Percentiles rank a stretch among this genome's conserved stretches.
Conservation (phyloP, 2,888 invertebrate species). For the Caenorhabditis sp. region DNA sequence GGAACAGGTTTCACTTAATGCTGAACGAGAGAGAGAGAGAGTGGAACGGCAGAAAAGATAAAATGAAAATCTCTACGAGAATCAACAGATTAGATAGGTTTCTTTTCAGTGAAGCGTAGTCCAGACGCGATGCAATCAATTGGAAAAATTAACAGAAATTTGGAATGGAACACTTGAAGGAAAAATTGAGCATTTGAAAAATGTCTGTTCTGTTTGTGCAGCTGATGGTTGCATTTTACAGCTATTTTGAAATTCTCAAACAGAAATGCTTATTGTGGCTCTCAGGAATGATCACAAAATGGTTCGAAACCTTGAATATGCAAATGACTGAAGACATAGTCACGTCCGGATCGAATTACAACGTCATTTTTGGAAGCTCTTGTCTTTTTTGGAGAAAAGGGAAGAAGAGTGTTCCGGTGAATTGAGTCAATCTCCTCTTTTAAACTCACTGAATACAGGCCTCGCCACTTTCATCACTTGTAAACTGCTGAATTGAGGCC, state of each 20-base stretch:
- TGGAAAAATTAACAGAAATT: not conserved
- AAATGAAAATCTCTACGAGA: not conserved
- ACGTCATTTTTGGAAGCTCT: not conserved
- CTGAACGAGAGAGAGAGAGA: not conserved
- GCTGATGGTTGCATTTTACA: not conserved
- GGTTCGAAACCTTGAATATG: conserved; percentile 42
- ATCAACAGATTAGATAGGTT: not conserved
- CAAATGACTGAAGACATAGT: conserved; percentile 36
- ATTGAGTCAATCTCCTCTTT: not conserved
- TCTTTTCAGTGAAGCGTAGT: not conserved
- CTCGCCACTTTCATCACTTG: conserved; percentile 41
- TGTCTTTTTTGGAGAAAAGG: not conserved
- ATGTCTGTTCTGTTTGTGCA: not conserved
- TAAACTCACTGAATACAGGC: conserved; percentile 25
- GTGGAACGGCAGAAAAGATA: not conserved
- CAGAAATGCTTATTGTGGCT: conserved; percentile 2
- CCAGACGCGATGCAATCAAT: not conserved
- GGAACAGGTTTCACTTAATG: conserved; percentile 27
- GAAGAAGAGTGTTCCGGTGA: not conserved
- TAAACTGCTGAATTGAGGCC: conserved; percentile 46
- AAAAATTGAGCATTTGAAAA: too few relatives aligned
- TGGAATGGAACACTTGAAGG: too few relatives aligned
- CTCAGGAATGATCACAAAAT: conserved; percentile 19
- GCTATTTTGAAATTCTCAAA: conserved; percentile 4
- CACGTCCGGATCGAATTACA: conserved; percentile 35